Evolutionary conservation across 2,797 vertebrate genomes (phyloP).

Genomic region (Vipera ursinii): DNA sequence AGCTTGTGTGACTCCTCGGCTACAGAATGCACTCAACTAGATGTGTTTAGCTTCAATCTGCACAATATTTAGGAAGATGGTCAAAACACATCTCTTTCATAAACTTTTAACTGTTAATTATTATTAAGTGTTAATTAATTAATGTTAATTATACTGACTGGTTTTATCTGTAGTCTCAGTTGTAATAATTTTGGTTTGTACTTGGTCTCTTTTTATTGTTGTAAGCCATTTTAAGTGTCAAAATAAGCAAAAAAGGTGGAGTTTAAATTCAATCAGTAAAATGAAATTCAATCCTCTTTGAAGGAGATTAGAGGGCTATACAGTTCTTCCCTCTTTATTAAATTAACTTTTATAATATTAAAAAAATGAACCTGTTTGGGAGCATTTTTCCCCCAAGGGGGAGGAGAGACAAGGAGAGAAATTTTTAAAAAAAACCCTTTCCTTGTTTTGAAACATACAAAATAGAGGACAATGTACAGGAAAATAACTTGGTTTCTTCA

Average conservation of each 20-base stretch:
- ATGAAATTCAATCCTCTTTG: background rate
- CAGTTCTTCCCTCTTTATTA: background rate
- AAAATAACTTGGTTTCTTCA: background rate
- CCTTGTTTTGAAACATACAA: background rate
- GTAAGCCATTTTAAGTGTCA: background rate
- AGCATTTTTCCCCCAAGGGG: background rate
- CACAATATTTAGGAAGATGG: background rate
- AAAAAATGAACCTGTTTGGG: background rate
- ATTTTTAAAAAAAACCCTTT: background rate
- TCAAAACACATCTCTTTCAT: background rate
- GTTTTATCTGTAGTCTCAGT: background rate
- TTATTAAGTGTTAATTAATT: background rate
- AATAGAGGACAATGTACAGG: background rate
- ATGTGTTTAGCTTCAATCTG: background rate
- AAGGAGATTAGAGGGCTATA: background rate
- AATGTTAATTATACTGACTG: background rate
- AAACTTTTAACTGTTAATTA: background rate
- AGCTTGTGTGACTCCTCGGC: background rate
- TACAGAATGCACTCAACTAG: background rate
- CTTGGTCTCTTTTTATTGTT: background rate
- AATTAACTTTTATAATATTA: background rate
- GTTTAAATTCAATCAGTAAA: background rate
- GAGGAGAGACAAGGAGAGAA: background rate
- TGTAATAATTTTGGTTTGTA: background rate
- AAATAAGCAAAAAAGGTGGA: background rate